Conservation (phyloP, 2,113 vertebrate genomes). For the Bostrychus sinensis region DNA sequence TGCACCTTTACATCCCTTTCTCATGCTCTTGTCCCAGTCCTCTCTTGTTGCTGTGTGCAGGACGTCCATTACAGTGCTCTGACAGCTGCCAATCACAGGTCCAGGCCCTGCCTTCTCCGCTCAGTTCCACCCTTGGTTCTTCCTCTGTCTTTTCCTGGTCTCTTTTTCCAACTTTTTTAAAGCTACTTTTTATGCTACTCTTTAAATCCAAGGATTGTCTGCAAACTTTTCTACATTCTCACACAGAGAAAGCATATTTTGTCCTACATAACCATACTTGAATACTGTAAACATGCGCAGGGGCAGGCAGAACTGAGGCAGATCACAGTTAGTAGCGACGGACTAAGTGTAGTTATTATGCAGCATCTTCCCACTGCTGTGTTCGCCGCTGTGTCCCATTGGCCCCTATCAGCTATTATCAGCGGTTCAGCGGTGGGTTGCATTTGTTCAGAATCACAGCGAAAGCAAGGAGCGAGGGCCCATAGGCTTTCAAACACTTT, state of each 20-base stretch:
- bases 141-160: not conserved
- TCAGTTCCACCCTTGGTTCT: not conserved
- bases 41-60: too few relatives aligned
- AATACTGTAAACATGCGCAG: not conserved
- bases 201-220: too few relatives aligned
- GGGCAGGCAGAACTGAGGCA: conserved; percentile 4
- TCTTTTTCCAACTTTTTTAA: not conserved
- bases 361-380: conserved; percentile 7
- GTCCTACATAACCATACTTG: not conserved
- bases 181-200: too few relatives aligned
- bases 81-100: not conserved
- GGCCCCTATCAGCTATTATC: conserved; percentile 52
- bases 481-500: conserved; percentile 52
- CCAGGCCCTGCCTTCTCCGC: too few relatives aligned
- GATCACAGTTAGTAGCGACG: conserved; percentile 9
- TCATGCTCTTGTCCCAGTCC: too few relatives aligned
- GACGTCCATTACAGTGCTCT: not conserved
- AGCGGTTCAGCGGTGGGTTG: conserved; percentile 54
- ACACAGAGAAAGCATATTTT: not conserved
- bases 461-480: conserved; percentile 48
- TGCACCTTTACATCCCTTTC: too few relatives aligned
- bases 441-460: conserved; percentile 57
- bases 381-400: conserved; percentile 31
- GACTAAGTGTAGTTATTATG: conserved; percentile 28
- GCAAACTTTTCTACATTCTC: too few relatives aligned